Percentiles rank a stretch among this genome's conserved stretches.
Evolutionary conservation across 2,888 invertebrate genomes (phyloP).

Genomic region (Agrochola macilenta): DNA sequence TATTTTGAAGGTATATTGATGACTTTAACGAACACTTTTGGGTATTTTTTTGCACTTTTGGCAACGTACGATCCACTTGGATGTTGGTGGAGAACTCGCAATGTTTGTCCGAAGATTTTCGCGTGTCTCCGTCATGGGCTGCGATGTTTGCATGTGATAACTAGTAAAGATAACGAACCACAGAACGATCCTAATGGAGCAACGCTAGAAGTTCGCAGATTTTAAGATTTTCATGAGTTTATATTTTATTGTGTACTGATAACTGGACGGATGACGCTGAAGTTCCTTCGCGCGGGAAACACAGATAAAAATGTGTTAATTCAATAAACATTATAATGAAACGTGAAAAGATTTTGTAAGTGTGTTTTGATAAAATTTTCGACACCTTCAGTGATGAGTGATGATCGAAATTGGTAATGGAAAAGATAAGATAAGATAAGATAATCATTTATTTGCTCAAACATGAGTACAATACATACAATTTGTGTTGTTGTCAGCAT

Average conservation of each 20-base stretch:
- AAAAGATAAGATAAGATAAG: no score
- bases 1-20: conserved; percentile 19
- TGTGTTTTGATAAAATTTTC: background rate
- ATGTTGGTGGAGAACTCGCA: conserved; percentile 56
- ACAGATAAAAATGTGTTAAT: conserved; percentile 35
- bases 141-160: conserved; percentile 79
- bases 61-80: conserved; percentile 48
- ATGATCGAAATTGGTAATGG: background rate
- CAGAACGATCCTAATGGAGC: conserved; percentile 60
- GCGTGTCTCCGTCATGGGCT: conserved; percentile 69
- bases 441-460: no score
- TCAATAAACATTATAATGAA: conserved; percentile 27
- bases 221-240: conserved; percentile 26
- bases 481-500: no score
- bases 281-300: conserved; percentile 22
- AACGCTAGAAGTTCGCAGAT: conserved; percentile 1
- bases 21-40: conserved; percentile 21
- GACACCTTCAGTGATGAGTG: background rate
- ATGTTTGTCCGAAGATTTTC: conserved; percentile 72
- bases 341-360: background rate
- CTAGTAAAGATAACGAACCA: conserved; percentile 74
- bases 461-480: no score
- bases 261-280: conserved; percentile 19
- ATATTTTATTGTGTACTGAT: conserved; percentile 25
- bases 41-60: conserved; percentile 17